Percentiles rank a stretch among this genome's conserved stretches.
Conservation (phyloP, 2,797 vertebrate genomes). For the Rallus crepitans region DNA sequence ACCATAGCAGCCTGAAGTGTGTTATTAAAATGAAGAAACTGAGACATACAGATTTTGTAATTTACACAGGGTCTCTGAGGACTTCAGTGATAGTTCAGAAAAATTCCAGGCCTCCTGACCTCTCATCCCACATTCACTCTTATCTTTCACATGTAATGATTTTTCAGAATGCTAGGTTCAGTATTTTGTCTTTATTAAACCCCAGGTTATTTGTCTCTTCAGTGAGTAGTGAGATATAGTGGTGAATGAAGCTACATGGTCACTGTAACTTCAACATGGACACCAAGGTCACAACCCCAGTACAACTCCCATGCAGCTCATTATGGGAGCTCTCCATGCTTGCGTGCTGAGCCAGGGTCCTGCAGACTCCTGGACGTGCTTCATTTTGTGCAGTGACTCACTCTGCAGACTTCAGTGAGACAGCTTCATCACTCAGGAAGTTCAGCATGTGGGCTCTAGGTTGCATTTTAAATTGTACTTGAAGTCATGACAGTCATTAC, state of each 20-base stretch:
- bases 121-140: neutral
- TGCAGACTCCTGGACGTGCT: neutral
- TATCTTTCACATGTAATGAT: neutral
- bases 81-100: neutral
- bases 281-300: neutral
- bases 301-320: neutral
- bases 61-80: neutral
- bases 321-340: neutral
- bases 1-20: neutral
- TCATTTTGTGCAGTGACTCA: neutral
- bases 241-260: neutral
- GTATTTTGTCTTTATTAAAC: neutral
- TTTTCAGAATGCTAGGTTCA: slow-evolving; percentile 4
- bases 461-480: neutral
- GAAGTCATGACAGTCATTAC: neutral
- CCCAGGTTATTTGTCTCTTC: neutral
- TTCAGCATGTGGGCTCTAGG: neutral
- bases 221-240: accelerated
- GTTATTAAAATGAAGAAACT: neutral
- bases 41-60: neutral
- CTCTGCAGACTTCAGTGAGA: neutral
- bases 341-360: neutral
- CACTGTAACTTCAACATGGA: neutral
- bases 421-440: neutral
- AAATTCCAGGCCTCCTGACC: slow-evolving; percentile 1